Evolutionary conservation across 2,113 vertebrate genomes (phyloP).

Genomic region (human (Homo sapiens)): DNA sequence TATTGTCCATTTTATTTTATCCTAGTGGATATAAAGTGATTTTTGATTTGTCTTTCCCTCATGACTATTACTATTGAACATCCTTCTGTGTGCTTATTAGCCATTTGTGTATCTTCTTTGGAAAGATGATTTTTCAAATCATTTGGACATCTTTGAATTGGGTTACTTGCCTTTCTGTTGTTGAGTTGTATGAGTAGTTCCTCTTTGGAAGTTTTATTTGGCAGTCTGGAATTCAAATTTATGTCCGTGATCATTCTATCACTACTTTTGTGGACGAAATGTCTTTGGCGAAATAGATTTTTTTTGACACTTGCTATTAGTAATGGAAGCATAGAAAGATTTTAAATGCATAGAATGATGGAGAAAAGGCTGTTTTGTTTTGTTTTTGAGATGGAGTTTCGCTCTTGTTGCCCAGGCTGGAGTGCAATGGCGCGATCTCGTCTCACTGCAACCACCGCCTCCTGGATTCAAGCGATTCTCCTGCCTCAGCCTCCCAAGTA

Average conservation of each 20-base stretch:
- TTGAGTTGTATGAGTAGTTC: not conserved
- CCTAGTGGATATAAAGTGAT: not conserved
- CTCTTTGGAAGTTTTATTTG: conserved; percentile 44
- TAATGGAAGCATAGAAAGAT: not conserved
- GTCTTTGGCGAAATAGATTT: not conserved
- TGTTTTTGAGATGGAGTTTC: no score
- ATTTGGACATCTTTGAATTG: conserved; percentile 13
- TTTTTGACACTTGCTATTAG: not conserved
- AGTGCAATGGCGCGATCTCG: no score
- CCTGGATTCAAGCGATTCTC: no score
- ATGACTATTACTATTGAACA: not conserved
- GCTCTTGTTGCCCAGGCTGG: no score
- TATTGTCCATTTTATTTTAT: conserved; percentile 16
- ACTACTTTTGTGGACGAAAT: conserved; percentile 15
- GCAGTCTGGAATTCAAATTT: conserved; percentile 32
- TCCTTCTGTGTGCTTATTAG: not conserved
- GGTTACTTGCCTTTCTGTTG: not conserved
- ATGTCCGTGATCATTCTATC: not conserved
- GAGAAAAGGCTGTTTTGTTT: no score
- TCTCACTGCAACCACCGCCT: no score
- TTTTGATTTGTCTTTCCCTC: not conserved
- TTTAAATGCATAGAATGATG: not conserved
- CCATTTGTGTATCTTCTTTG: conserved; percentile 28
- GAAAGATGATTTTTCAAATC: conserved; percentile 2
- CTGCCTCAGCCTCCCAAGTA: no score